A percentile compares a stretch with the other conserved stretches of the same genome.
Evolutionary conservation across 2,888 invertebrate genomes (phyloP).

Genomic region (Danaus chrysippus): DNA sequence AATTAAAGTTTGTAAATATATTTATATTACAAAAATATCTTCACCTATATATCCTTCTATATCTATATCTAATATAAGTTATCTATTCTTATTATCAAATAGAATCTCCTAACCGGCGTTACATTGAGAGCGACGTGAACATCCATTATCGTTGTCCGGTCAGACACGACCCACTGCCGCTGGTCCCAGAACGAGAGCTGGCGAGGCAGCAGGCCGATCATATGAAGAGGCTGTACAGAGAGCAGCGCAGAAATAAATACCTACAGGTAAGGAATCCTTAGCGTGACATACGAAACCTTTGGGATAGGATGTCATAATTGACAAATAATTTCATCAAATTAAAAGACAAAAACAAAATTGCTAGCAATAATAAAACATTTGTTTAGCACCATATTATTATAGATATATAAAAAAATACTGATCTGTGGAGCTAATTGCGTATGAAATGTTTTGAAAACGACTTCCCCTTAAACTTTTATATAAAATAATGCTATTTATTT

Average conservation of each 20-base stretch:
- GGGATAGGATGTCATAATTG: too few species aligned
- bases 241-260: conserved; percentile 93
- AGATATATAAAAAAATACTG: too few species aligned
- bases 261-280: conserved; percentile 80
- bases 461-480: too few species aligned
- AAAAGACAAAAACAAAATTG: too few species aligned
- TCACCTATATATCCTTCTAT: not conserved
- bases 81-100: conserved; percentile 14
- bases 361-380: too few species aligned
- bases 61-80: not conserved
- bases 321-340: too few species aligned
- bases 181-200: conserved; percentile 92
- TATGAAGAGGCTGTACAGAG: conserved; percentile 93
- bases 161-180: conserved; percentile 91
- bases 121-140: conserved; percentile 95
- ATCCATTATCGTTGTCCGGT: conserved; percentile 95
- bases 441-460: too few species aligned
- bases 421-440: too few species aligned
- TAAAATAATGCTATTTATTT: too few species aligned
- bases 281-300: not conserved
- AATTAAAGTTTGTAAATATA: too few species aligned
- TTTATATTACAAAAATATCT: not conserved
- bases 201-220: conserved; percentile 92
- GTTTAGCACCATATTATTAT: too few species aligned
- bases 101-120: conserved; percentile 91